These are phyloP conservation scores for Silvanus unidentatus DNA, from an alignment of 2,888 invertebrate genomes.

Conservation along the genomic window DNA sequence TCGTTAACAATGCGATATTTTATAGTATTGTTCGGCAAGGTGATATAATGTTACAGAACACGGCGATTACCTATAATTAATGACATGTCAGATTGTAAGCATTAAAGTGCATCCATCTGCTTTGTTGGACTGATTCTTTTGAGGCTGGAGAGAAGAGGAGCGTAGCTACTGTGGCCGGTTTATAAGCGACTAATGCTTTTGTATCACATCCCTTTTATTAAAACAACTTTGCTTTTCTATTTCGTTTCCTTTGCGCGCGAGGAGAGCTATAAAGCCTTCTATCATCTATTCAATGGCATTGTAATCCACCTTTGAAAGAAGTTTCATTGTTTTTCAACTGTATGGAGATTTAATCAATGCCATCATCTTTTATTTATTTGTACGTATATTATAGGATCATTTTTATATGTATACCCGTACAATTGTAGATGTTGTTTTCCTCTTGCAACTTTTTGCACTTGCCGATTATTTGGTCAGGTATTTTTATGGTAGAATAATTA, in stretches of 20 bases:
- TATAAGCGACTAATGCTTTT: constrained; percentile 39
- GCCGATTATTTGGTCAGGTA: no score
- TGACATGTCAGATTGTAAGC: constrained; percentile 43
- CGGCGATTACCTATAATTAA: constrained; percentile 44
- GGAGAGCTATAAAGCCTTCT: constrained; percentile 30
- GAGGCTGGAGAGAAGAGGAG: constrained; percentile 24
- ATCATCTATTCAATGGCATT: constrained; percentile 34
- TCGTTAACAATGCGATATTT: constrained; percentile 36
- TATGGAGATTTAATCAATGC: constrained; percentile 1
- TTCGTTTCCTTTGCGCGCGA: constrained; percentile 30
- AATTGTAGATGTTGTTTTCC: no score
- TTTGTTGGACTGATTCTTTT: constrained; percentile 41
- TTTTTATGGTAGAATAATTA: no score
- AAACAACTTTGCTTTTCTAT: constrained; percentile 36
- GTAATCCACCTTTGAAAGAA: constrained; percentile 27
- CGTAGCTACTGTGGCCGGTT: constrained; percentile 34
- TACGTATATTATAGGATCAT: no score
- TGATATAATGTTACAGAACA: constrained; percentile 38
- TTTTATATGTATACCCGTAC: no score
- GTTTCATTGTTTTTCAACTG: constrained; percentile 12
- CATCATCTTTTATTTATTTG: background rate
- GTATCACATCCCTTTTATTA: constrained; percentile 36
- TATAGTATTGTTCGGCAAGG: constrained; percentile 35
- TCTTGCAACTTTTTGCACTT: no score
- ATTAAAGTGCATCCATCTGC: constrained; percentile 43